A percentile compares a stretch with the other conserved stretches of the same genome.
These are phyloP conservation scores for Furnarius figulus DNA, from an alignment of 2,113 vertebrate species.

Conservation along the genomic window DNA sequence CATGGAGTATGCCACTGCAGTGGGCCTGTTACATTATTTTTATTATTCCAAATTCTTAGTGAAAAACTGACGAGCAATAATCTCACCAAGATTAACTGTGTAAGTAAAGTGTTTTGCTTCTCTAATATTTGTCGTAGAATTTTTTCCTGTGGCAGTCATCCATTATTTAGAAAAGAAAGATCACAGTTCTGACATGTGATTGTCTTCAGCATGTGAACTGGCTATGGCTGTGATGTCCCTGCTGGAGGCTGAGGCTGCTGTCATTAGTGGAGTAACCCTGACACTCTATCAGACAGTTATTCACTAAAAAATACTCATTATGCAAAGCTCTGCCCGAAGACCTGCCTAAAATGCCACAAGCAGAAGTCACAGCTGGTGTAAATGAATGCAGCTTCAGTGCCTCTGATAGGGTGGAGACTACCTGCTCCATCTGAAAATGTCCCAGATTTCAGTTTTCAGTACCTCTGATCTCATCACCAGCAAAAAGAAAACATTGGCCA, in stretches of 20 bases:
- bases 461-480: not conserved
- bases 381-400: not conserved
- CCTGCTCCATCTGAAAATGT: not conserved
- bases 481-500: not conserved
- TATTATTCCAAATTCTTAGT: not conserved
- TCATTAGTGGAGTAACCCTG: not conserved
- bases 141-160: not conserved
- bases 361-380: not conserved
- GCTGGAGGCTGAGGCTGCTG: constrained; percentile 21
- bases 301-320: not conserved
- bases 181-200: accelerated
- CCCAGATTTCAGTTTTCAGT: not conserved
- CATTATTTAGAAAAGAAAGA: not conserved
- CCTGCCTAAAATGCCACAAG: not conserved
- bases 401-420: not conserved
- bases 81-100: not conserved
- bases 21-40: not conserved
- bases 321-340: not conserved
- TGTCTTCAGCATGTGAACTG: accelerated
- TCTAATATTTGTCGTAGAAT: not conserved
- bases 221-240: not conserved
- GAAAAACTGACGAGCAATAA: not conserved
- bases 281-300: not conserved
- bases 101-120: not conserved
- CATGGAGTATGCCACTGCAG: not conserved